Base-by-base conservation (phyloP, 92 coral and sea anemone genomes). In the Palythoa grandiflora region DNA sequence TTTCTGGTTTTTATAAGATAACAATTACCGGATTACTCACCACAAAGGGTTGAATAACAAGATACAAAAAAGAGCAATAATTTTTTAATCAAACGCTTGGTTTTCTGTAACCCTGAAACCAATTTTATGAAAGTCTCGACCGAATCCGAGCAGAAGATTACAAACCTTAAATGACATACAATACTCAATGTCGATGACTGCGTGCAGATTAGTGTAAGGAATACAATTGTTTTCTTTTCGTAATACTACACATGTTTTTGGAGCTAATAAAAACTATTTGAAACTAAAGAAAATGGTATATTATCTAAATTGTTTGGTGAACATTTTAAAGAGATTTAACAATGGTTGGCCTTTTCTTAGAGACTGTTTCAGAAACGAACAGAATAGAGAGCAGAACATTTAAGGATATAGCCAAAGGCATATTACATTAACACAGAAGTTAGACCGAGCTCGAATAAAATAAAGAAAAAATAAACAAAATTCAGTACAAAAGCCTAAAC, bases 381-480 rank as follows among this genome's bases (percentile, higher is more conserved):
- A 81, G 63, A 66, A 9, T 9, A 21, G 36, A 68, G 28, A 48
- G 47, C 37, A n/a, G 60, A 61, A 0, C 9, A 38, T 61, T 52
- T 38, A 8, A 59, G 3, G 5, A 47, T 11, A 68, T 81, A 21
- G 86, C 86, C 86, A 13, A 68, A 66, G 86, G 86, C 75, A 13
- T 47, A 4, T 16, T 54, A 65, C 28, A 63, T 50, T 65, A 40
- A 44, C 75, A 74, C 66, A 15, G 21, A 1, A 66, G 76, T 52
- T 60, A 65, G 19, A 39, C 86, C 53, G 19, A 39, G 19, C 19
- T 48, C 35, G 13, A 20, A 28, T 37, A 61, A 39, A 21, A 17
- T n/a, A 66, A 66, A 81, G 40, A 75, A 81, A 60, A 21, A 17
- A 39, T 81, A 66, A 81, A 63, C 86, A 81, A 60, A 65, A 17